Conservation (phyloP, 2,888 invertebrate species). For the Aleiodes testaceus region DNA sequence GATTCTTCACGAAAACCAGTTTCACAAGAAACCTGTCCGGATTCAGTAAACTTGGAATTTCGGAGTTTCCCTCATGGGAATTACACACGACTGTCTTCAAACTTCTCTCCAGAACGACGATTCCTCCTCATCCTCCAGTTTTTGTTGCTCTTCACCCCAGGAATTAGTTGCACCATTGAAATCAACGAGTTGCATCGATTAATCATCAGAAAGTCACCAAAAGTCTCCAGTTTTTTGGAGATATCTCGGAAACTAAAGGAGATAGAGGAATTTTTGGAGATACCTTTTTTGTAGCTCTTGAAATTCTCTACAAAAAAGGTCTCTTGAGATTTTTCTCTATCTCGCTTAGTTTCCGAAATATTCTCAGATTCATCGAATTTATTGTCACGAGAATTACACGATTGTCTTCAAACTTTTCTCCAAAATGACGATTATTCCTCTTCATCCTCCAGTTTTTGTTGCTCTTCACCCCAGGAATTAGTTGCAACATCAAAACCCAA, state of each 20-base stretch:
- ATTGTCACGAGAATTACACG: slow-evolving; percentile 19
- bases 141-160: background rate
- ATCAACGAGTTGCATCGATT: slow-evolving; percentile 15
- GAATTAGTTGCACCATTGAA: slow-evolving; percentile 17
- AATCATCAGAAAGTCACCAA: background rate
- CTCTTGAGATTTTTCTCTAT: no score
- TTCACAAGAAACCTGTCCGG: slow-evolving; percentile 43
- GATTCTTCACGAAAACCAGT: slow-evolving; percentile 41
- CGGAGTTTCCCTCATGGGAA: slow-evolving; percentile 40
- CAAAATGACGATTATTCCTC: background rate
- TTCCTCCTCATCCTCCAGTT: background rate
- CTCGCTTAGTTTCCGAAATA: no score
- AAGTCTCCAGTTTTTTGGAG: no score
- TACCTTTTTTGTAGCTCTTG: no score
- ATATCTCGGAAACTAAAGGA: no score
- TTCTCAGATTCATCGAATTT: slow-evolving; percentile 36
- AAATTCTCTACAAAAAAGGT: no score
- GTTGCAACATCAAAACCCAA: slow-evolving; percentile 20
- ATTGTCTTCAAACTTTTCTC: background rate
- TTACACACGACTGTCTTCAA: background rate
- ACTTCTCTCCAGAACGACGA: background rate
- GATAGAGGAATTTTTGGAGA: no score
- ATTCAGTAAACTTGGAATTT: slow-evolving; percentile 32
- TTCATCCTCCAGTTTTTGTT: background rate
- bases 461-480: background rate